Evolutionary conservation across 2,888 invertebrate genomes (phyloP).

Genomic region (Tubiluchus corallicola): DNA sequence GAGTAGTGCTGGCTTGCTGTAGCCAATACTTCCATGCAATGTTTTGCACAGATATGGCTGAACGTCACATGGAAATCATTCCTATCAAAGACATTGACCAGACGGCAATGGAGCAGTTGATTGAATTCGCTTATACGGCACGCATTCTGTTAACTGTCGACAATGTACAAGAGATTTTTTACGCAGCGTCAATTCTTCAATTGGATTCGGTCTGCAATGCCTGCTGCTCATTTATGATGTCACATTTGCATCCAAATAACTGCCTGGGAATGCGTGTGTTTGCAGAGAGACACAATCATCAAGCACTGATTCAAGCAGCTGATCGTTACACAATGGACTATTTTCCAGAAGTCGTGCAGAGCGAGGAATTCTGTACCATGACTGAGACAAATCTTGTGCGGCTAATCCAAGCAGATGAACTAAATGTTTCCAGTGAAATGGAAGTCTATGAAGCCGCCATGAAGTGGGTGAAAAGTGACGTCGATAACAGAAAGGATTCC

Average conservation of each 20-base stretch:
- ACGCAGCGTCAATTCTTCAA: constrained; percentile 32
- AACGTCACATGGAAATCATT: constrained; percentile 19
- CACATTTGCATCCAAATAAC: constrained; percentile 29
- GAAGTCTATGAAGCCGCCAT: constrained; percentile 32
- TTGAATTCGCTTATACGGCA: constrained; percentile 32
- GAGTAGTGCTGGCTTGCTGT: constrained; percentile 30
- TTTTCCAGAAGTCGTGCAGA: constrained; percentile 22
- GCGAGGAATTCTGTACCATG: constrained; percentile 24
- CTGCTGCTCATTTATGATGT: constrained; percentile 31
- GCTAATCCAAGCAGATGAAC: constrained; percentile 13
- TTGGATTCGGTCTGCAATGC: constrained; percentile 30
- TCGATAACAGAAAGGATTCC: constrained; percentile 18
- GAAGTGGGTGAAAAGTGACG: constrained; percentile 28
- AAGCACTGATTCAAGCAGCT: constrained; percentile 22
- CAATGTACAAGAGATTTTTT: constrained; percentile 31
- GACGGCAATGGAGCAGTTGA: constrained; percentile 23
- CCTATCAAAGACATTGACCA: no score
- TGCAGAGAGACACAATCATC: constrained; percentile 30
- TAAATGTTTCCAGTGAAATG: no score
- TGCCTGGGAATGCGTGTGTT: constrained; percentile 31
- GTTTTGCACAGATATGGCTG: constrained; percentile 31
- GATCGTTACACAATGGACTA: constrained; percentile 24
- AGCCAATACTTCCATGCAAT: constrained; percentile 32
- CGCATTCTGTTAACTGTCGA: constrained; percentile 26
- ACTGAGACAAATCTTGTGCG: constrained; percentile 18